Conservation (phyloP, 2,113 vertebrate species). For the Theropithecus gelada region DNA sequence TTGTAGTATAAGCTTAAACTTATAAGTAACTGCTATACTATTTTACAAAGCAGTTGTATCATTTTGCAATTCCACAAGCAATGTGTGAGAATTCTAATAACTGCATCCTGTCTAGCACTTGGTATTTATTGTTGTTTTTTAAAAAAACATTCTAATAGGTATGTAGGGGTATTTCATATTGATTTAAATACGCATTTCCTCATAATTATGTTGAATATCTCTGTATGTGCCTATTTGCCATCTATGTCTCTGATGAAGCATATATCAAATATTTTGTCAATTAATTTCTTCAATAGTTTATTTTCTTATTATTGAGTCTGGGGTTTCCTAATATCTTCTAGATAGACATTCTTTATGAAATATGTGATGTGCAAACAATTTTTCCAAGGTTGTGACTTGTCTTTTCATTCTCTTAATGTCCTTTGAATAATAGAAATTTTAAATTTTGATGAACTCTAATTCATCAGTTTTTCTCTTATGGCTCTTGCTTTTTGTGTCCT, state of each 20-base stretch:
- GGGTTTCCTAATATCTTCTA: background rate
- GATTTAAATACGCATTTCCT: background rate
- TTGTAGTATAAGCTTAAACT: background rate
- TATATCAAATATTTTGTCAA: background rate
- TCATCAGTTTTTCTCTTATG: background rate
- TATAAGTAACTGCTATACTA: background rate
- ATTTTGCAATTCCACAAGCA: background rate
- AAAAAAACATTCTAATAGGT: background rate
- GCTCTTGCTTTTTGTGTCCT: background rate
- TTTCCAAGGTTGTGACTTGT: background rate
- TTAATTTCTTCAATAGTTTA: background rate
- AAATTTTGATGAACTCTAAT: background rate
- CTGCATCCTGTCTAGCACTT: background rate
- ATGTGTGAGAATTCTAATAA: background rate
- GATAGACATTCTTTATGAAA: background rate
- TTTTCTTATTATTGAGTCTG: background rate
- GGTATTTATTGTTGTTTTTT: background rate
- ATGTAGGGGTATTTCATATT: background rate
- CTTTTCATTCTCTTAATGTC: background rate
- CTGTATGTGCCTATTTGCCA: background rate
- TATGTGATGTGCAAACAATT: background rate
- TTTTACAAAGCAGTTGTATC: background rate
- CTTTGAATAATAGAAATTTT: background rate
- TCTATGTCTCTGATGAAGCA: background rate
- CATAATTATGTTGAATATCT: background rate